Conservation (phyloP, 92 coral and sea anemone species). For the Siderastrea siderea region DNA sequence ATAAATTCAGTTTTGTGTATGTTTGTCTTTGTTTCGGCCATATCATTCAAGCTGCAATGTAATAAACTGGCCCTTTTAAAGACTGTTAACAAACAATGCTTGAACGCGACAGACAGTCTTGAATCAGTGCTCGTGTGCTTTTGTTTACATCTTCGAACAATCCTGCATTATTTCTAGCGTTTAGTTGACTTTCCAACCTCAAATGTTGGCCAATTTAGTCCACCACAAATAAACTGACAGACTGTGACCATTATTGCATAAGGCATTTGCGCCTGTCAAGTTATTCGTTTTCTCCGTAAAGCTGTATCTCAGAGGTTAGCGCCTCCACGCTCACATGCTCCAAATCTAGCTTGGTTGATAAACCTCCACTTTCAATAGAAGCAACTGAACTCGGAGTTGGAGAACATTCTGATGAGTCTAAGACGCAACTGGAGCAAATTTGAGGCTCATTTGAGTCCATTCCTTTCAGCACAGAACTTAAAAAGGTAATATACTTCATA, state of each 20-base stretch:
- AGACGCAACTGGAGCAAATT: conserved; percentile 15
- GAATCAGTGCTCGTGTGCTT: not conserved
- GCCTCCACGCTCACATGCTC: conserved; percentile 70
- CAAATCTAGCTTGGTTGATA: conserved; percentile 51
- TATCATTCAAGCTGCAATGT: not conserved
- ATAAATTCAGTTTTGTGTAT: conserved; percentile 14
- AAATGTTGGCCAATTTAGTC: not conserved
- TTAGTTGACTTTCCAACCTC: not conserved
- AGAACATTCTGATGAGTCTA: conserved; percentile 6
- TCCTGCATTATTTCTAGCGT: not conserved
- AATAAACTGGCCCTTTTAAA: not conserved
- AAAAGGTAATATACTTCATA: conserved; percentile 85
- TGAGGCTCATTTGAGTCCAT: conserved; percentile 51
- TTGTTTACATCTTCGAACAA: not conserved
- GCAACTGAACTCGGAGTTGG: conserved; percentile 24
- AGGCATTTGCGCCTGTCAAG: not conserved
- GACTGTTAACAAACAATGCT: not conserved
- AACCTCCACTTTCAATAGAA: conserved; percentile 25
- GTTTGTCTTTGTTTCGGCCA: conserved; percentile 23
- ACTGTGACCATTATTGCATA: not conserved
- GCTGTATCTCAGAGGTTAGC: conserved; percentile 65
- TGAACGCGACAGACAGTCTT: not conserved
- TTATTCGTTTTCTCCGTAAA: conserved; percentile 33
- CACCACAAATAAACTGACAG: not conserved
- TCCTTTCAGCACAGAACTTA: conserved; percentile 71